Evolutionary conservation across 1,140 invertebrate species (phyloP), one percentile per base, ranked within the genome.

Genomic region (Luehdorfia chinensis): DNA sequence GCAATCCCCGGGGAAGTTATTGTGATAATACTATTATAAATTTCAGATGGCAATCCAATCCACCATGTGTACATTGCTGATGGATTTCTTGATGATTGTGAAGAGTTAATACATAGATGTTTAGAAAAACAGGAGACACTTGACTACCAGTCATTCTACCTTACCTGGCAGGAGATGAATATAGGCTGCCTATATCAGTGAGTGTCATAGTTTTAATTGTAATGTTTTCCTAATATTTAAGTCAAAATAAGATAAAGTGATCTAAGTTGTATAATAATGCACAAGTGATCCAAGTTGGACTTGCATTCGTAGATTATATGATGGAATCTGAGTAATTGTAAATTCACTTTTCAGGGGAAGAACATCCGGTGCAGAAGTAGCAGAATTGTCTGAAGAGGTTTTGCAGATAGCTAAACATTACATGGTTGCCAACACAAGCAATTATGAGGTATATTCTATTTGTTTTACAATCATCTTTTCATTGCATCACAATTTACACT

Each of bases 331-430:
- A n/a, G n/a, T 13, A 1, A 14, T 23, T 37, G 6, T 23, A 1
- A 23, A 39, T 7, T 33, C 2, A 8, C 33, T 8, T 59, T 67
- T 11, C 18, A 79, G 73, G 8, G 66, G 58, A 4, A 54, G 75
- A 50, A 34, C 33, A 0, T 59, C 70, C 23, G 59, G 59, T n/a
- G 59, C 68, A 23, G 80, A 84, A 49, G 53, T 80, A 45, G 78
- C 71, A 3, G 78, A 85, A 41, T 31, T 85, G 6, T 68, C 71
- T 1, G 81, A 85, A 37, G 81, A 85, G 44, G 47, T 74, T 0
- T 45, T 84, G 15, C 52, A 67, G 8, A 68, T 80, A 50, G 76
- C 66, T 6, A 84, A 84, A 34, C 51, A 60, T 46, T 76, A 72
- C 30, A 76, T 84, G 75, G 37, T 85, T 0, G 54, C 59, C 7